A percentile compares a stretch with the other conserved stretches of the same genome.
These are phyloP conservation scores for Cantharis lateralis DNA, from an alignment of 2,888 invertebrate genomes.

Conservation along the genomic window DNA sequence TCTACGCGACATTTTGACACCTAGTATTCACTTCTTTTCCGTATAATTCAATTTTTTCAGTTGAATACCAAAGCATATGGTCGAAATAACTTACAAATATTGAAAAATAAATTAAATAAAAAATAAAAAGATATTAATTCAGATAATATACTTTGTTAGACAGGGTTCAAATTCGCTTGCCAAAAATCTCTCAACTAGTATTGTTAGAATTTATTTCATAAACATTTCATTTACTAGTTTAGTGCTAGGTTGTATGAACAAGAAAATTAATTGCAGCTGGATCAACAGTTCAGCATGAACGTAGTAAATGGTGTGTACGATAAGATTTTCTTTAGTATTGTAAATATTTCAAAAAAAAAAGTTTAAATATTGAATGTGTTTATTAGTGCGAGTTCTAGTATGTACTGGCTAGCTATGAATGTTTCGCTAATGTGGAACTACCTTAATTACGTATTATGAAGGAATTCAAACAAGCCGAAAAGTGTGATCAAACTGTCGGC, in stretches of 20 bases:
- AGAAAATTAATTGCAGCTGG: not conserved
- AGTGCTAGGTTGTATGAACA: not conserved
- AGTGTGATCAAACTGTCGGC: not conserved
- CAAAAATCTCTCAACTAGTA: not conserved
- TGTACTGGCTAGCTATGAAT: not conserved
- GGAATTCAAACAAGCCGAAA: not conserved
- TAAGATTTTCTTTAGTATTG: not conserved
- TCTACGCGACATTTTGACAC: no score
- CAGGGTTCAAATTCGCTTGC: not conserved
- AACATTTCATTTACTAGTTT: not conserved
- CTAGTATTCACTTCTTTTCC: no score
- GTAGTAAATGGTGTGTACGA: not conserved
- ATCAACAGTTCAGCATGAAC: not conserved
- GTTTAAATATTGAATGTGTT: not conserved
- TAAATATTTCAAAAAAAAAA: not conserved
- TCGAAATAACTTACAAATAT: not conserved
- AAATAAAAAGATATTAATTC: not conserved
- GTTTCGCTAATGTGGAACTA: not conserved
- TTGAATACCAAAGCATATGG: no score
- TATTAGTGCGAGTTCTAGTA: not conserved
- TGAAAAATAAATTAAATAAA: no score
- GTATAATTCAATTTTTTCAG: no score
- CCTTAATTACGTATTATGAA: not conserved
- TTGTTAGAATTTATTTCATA: not conserved
- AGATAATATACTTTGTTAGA: not conserved